These are phyloP conservation scores for Augochlora pura DNA, from an alignment of 1,140 invertebrate species.

Conservation along the genomic window DNA sequence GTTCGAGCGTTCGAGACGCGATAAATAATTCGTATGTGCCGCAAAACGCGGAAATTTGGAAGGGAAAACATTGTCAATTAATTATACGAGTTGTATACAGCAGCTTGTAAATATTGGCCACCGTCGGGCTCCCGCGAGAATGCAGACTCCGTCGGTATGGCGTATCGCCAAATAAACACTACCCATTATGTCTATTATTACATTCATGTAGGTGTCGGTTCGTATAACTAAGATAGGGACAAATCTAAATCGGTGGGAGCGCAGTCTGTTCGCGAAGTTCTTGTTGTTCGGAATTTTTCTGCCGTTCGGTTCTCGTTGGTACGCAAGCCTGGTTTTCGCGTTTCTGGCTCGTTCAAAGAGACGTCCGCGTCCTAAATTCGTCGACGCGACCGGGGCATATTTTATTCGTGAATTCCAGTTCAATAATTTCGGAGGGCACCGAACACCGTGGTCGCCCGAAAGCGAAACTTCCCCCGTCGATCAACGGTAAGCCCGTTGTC, in stretches of 20 bases:
- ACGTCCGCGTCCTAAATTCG: constrained; percentile 18
- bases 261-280: background rate
- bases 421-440: constrained; percentile 31
- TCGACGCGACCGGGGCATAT: background rate
- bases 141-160: constrained; percentile 40
- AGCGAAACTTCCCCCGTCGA: background rate
- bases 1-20: background rate
- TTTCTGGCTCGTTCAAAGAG: constrained; percentile 24
- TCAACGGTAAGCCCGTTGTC: constrained; percentile 14
- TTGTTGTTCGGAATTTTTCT: constrained; percentile 2
- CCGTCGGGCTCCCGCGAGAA: constrained; percentile 9
- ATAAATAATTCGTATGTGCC: constrained; percentile 22
- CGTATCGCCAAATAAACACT: constrained; percentile 48
- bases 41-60: constrained; percentile 30
- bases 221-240: constrained; percentile 43
- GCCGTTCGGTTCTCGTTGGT: too few species aligned
- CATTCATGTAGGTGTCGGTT: constrained; percentile 49
- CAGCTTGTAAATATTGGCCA: constrained; percentile 48
- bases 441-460: background rate
- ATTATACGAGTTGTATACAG: constrained; percentile 46
- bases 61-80: constrained; percentile 29
- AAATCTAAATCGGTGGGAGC: constrained; percentile 42
- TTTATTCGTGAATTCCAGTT: constrained; percentile 26
- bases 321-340: background rate
- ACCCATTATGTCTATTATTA: constrained; percentile 54